Base-by-base conservation (phyloP, 2,797 vertebrate genomes). In the Darevskia nairensis region DNA sequence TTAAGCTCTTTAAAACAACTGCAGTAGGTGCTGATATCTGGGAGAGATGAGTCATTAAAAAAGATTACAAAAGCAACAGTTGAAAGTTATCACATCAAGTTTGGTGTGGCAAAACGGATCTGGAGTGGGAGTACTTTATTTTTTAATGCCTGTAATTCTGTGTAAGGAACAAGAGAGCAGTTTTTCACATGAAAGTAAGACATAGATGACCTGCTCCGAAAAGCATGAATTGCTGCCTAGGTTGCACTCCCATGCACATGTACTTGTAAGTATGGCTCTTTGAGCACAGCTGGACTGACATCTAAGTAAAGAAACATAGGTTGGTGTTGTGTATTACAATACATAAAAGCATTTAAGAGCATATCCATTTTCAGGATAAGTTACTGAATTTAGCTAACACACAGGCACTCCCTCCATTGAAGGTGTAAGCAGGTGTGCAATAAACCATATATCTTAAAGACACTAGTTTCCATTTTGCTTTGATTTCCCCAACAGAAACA, bases 1-100 rank as follows among this genome's bases (percentile, higher is more conserved):
- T 87, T n/a, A 77, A 89, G 35, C 41, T 87, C 61, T 91, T 74
- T 39, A n/a, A 87, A 85, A 89, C 71, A 89, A 66, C 68, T 84
- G 78, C 72, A 88, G 41, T 41, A 90, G 55, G 35, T 89, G 69
- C 88, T 86, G 35, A 61, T 74, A 88, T 82, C 46, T 84, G 85
- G 29, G 50, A 88, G 29, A 23, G 25, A 87, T 66, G 80, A 88
- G 84, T 72, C 44, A 89, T 82, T 50, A 81, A 85, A 39, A 46
- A 25, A 80, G 17, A 68, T 44, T 86, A 84, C 69, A 90, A 92
- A 93, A 72, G 69, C 64, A 81, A 68, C 69, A 66, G 35, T 77
- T 0, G 0, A 25, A 88, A 84, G 69, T 87, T 86, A 68, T 27
- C 61, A 71, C 78, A 90, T 72, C 39, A 74, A 81, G 80, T 86